These are phyloP conservation scores for Microtus oregoni DNA, from an alignment of 2,113 vertebrate genomes.

Conservation along the genomic window DNA sequence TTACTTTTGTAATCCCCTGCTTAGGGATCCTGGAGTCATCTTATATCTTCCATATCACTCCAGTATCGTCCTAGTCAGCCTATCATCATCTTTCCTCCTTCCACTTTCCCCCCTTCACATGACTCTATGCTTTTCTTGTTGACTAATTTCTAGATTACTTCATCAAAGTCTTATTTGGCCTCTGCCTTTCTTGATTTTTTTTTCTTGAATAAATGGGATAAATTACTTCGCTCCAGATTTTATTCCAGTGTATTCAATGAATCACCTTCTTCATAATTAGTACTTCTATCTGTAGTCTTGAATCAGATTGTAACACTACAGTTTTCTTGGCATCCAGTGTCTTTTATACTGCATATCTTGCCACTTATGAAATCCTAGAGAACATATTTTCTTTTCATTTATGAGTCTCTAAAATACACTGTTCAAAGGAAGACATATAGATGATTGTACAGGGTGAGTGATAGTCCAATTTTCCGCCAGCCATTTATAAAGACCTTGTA, in stretches of 20 bases:
- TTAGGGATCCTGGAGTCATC: slow-evolving; percentile 4
- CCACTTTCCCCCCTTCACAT: not conserved
- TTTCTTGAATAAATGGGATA: not conserved
- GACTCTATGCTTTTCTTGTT: not conserved
- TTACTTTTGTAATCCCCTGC: not conserved
- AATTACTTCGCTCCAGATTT: not conserved
- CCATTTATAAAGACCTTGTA: not conserved
- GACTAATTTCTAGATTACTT: not conserved
- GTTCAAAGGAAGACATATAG: not conserved
- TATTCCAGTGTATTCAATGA: not conserved
- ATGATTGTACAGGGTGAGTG: not conserved
- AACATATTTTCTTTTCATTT: not conserved
- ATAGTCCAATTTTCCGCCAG: not conserved
- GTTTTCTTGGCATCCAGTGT: not conserved
- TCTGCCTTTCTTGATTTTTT: not conserved
- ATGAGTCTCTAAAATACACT: not conserved
- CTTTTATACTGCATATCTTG: not conserved
- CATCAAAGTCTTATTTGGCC: not conserved
- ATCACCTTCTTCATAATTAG: not conserved
- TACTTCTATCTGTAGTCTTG: not conserved
- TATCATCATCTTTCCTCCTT: too few relatives aligned
- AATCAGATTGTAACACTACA: not conserved
- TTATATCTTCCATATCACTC: not conserved
- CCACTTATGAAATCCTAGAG: not conserved
- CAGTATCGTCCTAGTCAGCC: too few relatives aligned